Percentiles rank a stretch among this genome's conserved stretches.
Conservation (phyloP, 2,113 vertebrate species). For the Anguilla rostrata region DNA sequence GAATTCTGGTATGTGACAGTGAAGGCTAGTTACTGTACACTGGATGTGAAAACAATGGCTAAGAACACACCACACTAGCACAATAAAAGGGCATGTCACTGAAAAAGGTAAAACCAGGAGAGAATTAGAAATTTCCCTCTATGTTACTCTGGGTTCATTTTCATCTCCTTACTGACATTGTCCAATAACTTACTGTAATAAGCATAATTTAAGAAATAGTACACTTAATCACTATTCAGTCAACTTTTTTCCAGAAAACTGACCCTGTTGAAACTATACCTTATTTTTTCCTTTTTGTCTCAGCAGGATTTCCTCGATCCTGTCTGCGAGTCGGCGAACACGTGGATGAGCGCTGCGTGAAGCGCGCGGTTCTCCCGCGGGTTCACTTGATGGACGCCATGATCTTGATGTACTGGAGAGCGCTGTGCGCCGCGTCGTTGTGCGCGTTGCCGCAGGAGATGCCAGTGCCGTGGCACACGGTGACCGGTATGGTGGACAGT, state of each 20-base stretch:
- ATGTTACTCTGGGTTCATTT: no score
- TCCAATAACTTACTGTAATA: neutral
- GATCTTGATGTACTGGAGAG: slow-evolving; percentile 81
- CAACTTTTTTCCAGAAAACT: neutral
- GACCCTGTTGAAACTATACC: no score
- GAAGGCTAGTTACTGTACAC: no score
- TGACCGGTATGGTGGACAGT: slow-evolving; percentile 76
- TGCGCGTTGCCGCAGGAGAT: slow-evolving; percentile 75
- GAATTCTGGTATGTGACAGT: no score
- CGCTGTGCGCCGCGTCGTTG: slow-evolving; percentile 79
- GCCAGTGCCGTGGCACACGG: slow-evolving; percentile 77
- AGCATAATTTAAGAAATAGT: neutral
- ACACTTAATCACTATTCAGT: neutral
- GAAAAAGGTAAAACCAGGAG: no score
- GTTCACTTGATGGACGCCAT: slow-evolving; percentile 61
- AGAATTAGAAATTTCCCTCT: no score
- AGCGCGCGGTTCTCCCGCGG: neutral
- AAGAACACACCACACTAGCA: no score
- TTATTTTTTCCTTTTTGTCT: neutral
- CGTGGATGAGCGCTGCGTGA: neutral
- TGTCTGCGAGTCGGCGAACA: neutral
- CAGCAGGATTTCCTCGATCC: neutral
- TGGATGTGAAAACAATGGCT: no score
- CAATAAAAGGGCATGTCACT: no score
- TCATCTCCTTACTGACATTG: no score